A percentile compares a stretch with the other conserved stretches of the same genome.
Evolutionary conservation across 2,113 vertebrate genomes (phyloP).

Genomic region (Halcyon malimbica): DNA sequence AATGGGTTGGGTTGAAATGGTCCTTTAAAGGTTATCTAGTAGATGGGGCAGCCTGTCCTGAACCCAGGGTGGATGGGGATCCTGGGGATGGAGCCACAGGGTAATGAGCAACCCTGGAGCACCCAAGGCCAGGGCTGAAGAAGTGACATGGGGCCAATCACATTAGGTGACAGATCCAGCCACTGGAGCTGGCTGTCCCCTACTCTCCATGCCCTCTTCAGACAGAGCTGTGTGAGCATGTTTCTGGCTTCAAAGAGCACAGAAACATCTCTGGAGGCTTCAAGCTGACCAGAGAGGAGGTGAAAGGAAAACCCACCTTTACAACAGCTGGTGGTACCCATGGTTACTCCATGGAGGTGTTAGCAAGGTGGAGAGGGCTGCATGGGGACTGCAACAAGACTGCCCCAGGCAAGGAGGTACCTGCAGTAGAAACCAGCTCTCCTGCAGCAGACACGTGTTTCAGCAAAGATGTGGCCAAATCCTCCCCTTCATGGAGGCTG

Average conservation of each 20-base stretch:
- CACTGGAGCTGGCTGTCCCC: background rate
- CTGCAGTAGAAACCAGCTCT: background rate
- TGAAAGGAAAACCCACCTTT: background rate
- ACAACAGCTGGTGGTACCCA: background rate
- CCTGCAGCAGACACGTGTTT: background rate
- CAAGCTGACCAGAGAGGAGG: background rate
- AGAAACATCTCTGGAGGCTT: background rate
- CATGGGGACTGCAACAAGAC: accelerated
- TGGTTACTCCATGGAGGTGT: accelerated
- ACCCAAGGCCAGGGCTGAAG: background rate
- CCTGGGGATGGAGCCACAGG: background rate
- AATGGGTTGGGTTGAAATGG: background rate
- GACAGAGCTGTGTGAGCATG: accelerated
- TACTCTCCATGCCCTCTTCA: too few species aligned
- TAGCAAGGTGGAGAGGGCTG: background rate
- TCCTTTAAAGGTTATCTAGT: background rate
- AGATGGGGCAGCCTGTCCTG: background rate
- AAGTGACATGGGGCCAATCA: too few species aligned
- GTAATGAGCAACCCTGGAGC: accelerated
- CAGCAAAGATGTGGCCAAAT: background rate
- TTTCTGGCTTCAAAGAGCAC: background rate
- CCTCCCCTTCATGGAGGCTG: background rate
- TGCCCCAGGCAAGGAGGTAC: background rate
- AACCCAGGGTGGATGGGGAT: background rate
- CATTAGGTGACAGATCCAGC: background rate